Evolutionary conservation across 2,797 vertebrate genomes (phyloP), one percentile per base, ranked within the genome.

Genomic region (Enteromius thamalakanensis): DNA sequence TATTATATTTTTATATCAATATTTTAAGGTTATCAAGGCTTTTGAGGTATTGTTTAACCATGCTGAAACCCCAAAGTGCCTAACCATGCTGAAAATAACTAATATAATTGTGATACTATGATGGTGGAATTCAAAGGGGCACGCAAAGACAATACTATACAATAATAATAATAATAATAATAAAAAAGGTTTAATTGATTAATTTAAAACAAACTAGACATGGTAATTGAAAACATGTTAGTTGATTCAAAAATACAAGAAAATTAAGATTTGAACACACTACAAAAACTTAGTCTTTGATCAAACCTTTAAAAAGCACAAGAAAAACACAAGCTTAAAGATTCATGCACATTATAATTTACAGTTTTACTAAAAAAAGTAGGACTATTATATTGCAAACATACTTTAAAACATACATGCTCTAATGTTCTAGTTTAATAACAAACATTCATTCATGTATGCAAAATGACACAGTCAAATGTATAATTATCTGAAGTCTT

Each of bases 91-190:
- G n/a, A 58, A 32, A 21, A 8, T 23, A 21, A 19, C 2, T 8
- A 8, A 40, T 53, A 19, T 58, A 32, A 21, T 83, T 8, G 1
- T 72, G 29, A 65, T 3, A 47, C 6, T 26, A 29, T 81, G 40
- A 85, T 49, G 49, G 53, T 60, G 32, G 34, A 17, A 37, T 23
- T 77, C 23, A 64, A 26, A 49, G 4, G 6, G 82, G 65, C 82
- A 86, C 62, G 82, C 82, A 82, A 62, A 74, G 21, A 42, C 64
- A 42, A n/a, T 1, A 67, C 29, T 19, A 32, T 55, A 79, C 4
- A 78, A 78, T 26, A 65, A 49, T 29, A 12, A 62, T 45, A 45
- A 45, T 10, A 12, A 45, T 9, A 42, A 42, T 10, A 42, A 42
- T 9, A 40, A 42, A 40, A 29, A 37, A 29, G 9, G 3, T 69